Base-by-base conservation (phyloP, 2,888 invertebrate species). In the Unio delphinus region DNA sequence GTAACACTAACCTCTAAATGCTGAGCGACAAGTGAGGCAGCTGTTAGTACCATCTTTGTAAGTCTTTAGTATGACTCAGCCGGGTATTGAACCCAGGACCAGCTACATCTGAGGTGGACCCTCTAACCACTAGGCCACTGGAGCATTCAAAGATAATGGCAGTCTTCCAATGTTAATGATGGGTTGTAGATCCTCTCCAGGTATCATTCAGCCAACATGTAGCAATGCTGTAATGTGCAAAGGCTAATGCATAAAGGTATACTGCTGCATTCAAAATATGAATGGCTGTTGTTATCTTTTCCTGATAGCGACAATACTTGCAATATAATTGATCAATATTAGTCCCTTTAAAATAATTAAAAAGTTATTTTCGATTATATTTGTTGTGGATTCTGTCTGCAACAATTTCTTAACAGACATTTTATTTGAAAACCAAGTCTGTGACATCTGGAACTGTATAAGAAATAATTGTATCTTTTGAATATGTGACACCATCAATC, bases 101-200 rank as follows among this genome's bases (percentile, higher is more conserved):
- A 23, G 23, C 23, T 23, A 23, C 23, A 23, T 23, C 23, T 23
- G 23, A 23, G 23, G 23, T 23, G 23, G 23, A 23, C 23, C 23
- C 23, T 23, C 23, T 23, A 23, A 23, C 23, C 23, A 23, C 23
- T 23, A 23, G 23, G 23, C 0, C 23, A 23, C 23, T 23, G 23
- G 23, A 23, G 23, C 23, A 23, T 23, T 23, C 23, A 23, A 23
- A 23, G 23, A 23, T 23, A 23, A 23, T 11, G 57, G 56, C 26
- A 65, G 20, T 28, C 57, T 56, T 15, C 20, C 57, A 15, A 65
- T 34, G 34, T 65, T 56, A 11, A 65, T 65, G 34, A 65, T 30
- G 17, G 57, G 64, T 34, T 65, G 64, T 28, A 65, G 56, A 57
- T 20, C 63, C 55, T 26, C 54, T 45, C 63, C 63, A 63, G 17